These are phyloP conservation scores for Tachuris rubrigastra DNA, from an alignment of 2,113 vertebrate species.

Conservation along the genomic window DNA sequence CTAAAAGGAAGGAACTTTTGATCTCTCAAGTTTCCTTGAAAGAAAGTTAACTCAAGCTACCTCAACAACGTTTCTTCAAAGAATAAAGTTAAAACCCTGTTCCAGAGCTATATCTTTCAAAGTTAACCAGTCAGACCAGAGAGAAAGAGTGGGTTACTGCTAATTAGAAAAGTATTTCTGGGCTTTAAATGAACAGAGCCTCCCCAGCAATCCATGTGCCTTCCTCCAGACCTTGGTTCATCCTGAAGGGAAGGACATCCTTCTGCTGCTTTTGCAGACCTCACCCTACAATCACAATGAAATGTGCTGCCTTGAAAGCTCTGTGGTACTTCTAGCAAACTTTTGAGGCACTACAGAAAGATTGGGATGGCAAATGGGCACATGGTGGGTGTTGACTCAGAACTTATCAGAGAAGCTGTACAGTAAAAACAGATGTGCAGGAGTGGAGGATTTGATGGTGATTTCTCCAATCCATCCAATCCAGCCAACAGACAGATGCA, in stretches of 20 bases:
- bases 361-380: background rate
- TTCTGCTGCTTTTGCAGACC: background rate
- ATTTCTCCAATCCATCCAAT: background rate
- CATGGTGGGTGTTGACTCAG: accelerated
- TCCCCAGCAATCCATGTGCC: background rate
- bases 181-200: background rate
- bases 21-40: background rate
- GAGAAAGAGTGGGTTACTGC: background rate
- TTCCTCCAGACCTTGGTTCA: background rate
- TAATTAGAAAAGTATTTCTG: background rate
- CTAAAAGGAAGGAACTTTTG: background rate
- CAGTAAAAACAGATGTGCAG: background rate
- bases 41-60: background rate
- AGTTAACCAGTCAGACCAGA: background rate
- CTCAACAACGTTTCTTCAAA: background rate
- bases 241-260: background rate
- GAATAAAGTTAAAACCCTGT: background rate
- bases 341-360: background rate
- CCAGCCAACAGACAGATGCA: background rate
- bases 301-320: background rate
- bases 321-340: background rate
- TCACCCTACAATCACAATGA: accelerated
- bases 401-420: background rate
- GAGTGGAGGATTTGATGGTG: background rate
- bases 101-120: background rate